Percentiles rank a stretch among this genome's conserved stretches.
Evolutionary conservation across 2,797 vertebrate species (phyloP).

Genomic region (Crypturellus tataupa): DNA sequence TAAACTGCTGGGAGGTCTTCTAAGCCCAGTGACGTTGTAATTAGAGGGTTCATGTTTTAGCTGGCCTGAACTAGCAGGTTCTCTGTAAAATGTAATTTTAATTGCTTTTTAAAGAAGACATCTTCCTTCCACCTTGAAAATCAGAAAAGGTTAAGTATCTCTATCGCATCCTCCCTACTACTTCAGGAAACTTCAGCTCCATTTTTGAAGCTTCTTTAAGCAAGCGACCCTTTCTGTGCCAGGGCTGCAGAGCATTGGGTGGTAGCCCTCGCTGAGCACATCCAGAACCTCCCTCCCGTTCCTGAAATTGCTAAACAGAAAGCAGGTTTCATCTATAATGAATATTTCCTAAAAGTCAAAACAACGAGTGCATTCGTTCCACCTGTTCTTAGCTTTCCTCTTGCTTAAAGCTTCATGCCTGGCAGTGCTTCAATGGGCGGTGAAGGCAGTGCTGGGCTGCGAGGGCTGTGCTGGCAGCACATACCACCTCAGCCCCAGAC

Average conservation of each 20-base stretch:
- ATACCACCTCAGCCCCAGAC: too few species aligned
- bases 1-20: background rate
- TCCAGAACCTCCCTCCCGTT: background rate
- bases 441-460: conserved; percentile 5
- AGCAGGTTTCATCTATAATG: conserved; percentile 40
- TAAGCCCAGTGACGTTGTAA: background rate
- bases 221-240: background rate
- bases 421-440: conserved; percentile 48
- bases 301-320: background rate
- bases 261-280: background rate
- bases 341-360: conserved; percentile 52
- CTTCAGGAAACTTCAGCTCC: conserved; percentile 16
- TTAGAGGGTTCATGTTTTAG: conserved; percentile 25
- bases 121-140: conserved; percentile 74
- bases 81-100: conserved; percentile 67
- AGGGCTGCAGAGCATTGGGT: background rate
- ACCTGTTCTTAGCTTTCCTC: conserved; percentile 54
- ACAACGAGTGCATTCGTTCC: conserved; percentile 37
- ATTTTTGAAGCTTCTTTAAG: conserved; percentile 62
- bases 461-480: too few species aligned
- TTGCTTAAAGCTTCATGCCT: conserved; percentile 50
- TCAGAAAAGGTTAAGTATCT: conserved; percentile 60
- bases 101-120: conserved; percentile 47
- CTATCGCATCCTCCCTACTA: conserved; percentile 47
- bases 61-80: conserved; percentile 46